Percentiles rank a stretch among this genome's conserved stretches.
Evolutionary conservation across 2,113 vertebrate species (phyloP).

Genomic region (Pogona vitticeps): DNA sequence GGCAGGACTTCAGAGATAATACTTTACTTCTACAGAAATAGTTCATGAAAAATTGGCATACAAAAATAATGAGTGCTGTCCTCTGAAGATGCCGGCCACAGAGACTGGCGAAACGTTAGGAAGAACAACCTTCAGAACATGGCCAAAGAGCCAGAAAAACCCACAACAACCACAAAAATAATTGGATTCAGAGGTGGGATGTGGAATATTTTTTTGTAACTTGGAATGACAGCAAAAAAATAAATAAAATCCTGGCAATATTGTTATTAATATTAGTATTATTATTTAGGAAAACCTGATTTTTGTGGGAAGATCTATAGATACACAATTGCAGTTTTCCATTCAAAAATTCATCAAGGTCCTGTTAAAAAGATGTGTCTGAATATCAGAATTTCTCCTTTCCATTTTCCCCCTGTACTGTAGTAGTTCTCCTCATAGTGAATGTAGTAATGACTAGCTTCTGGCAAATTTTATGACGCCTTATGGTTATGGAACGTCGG

Average conservation of each 20-base stretch:
- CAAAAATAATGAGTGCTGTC: no score
- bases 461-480: conserved; percentile 37
- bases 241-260: background rate
- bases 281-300: background rate
- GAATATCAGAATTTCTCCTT: background rate
- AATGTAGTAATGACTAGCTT: conserved; percentile 18
- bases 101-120: no score
- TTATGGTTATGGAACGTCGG: conserved; percentile 20
- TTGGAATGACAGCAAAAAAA: background rate
- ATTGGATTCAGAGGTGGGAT: no score
- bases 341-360: background rate
- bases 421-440: conserved; percentile 14
- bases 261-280: background rate
- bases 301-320: background rate
- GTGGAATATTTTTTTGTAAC: background rate
- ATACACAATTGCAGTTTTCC: background rate
- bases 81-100: no score
- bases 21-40: no score
- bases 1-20: no score
- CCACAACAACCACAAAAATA: no score
- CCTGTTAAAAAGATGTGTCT: background rate
- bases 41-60: no score
- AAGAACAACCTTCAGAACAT: no score
- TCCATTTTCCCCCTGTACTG: background rate
- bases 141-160: no score